Percentiles rank a stretch among this genome's conserved stretches.
phyloP scores from a whole-genome alignment of 2,888 invertebrate species.

The Adelphocoris suturalis region DNA sequence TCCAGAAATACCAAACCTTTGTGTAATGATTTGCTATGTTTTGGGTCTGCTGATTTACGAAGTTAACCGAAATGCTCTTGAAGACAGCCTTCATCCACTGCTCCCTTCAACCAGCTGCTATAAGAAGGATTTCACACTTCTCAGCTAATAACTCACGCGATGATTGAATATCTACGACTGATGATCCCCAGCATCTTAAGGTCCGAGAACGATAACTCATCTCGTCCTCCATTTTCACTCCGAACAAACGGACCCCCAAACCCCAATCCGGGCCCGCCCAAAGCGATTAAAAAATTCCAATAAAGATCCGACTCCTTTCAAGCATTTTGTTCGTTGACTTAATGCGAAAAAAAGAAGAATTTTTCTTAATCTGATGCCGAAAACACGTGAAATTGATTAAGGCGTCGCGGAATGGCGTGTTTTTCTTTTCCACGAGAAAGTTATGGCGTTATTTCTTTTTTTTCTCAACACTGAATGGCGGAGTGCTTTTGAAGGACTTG shows the following conservation, averaged over 20 bases:
- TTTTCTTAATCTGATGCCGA: background rate
- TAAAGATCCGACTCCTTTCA: constrained; percentile 31
- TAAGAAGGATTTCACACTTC: background rate
- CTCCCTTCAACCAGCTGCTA: too few relatives aligned
- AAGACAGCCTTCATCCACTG: too few relatives aligned
- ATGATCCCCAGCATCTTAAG: background rate
- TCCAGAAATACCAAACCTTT: too few relatives aligned
- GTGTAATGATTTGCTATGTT: too few relatives aligned
- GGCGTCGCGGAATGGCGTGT: background rate
- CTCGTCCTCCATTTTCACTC: background rate
- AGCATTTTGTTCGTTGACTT: background rate
- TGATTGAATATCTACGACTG: background rate
- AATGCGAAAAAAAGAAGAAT: background rate
- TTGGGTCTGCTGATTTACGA: too few relatives aligned
- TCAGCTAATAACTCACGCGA: background rate
- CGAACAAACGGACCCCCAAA: constrained; percentile 7
- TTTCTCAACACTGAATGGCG: background rate
- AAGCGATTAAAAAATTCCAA: constrained; percentile 24
- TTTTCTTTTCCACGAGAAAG: background rate
- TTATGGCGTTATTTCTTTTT: background rate
- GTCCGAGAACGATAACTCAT: background rate
- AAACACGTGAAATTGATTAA: constrained; percentile 41
- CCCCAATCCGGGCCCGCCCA: background rate
- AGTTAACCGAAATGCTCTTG: too few relatives aligned
- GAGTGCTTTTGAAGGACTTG: background rate